phyloP scores from a whole-genome alignment of 2,113 vertebrate genomes.

The Labrus mixtus region DNA sequence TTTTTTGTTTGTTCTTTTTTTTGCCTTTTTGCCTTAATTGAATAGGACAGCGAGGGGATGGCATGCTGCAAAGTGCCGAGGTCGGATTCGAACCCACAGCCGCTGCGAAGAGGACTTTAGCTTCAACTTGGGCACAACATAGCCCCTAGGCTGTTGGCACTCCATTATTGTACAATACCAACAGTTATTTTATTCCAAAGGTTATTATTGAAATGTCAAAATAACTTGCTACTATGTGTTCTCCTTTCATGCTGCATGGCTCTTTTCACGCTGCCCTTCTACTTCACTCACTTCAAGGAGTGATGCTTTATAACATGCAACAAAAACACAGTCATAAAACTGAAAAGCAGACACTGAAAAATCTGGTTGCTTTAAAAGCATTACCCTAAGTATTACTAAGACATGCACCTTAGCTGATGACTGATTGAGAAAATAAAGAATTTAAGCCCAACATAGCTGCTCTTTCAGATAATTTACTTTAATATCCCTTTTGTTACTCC shows the following conservation, averaged over 20 bases:
- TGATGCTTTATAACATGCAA: too few relatives aligned
- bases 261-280: not conserved
- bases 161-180: not conserved
- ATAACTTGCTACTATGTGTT: not conserved
- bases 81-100: too few relatives aligned
- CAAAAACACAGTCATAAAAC: constrained; percentile 9
- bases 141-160: too few relatives aligned
- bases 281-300: not conserved
- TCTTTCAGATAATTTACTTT: constrained; percentile 29
- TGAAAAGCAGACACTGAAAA: not conserved
- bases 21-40: too few relatives aligned
- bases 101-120: too few relatives aligned
- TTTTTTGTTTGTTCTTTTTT: not conserved
- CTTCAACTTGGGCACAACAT: too few relatives aligned
- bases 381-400: too few relatives aligned
- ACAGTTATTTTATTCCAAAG: not conserved
- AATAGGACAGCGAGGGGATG: too few relatives aligned
- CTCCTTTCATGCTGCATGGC: too few relatives aligned
- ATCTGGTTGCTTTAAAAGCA: not conserved
- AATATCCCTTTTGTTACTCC: constrained; percentile 17
- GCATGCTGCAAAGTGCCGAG: too few relatives aligned
- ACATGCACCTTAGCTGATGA: not conserved
- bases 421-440: constrained; percentile 11
- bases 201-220: constrained; percentile 1
- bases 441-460: not conserved